Conservation (phyloP, 1,140 invertebrate species). For the Lasioglossum albipes region DNA sequence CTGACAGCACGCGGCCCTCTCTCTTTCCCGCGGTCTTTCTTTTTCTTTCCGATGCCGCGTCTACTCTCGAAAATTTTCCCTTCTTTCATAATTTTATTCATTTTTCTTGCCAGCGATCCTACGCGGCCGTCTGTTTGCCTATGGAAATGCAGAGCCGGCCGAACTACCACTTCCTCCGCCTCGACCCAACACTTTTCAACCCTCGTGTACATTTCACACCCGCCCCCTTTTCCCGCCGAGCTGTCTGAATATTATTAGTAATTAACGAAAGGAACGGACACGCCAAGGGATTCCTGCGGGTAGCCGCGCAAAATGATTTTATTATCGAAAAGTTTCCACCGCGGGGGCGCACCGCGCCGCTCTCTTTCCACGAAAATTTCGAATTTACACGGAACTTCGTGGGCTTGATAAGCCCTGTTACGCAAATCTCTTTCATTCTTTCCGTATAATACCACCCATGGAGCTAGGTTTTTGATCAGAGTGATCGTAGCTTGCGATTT, state of each 20-base stretch:
- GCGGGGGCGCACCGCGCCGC: background rate
- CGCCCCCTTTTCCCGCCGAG: background rate
- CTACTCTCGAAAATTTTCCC: constrained; percentile 52
- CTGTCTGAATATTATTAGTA: constrained; percentile 80
- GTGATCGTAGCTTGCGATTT: no score
- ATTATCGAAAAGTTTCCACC: constrained; percentile 26
- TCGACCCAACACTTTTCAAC: constrained; percentile 29
- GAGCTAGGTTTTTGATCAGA: no score
- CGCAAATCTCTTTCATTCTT: background rate
- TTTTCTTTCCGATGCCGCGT: constrained; percentile 38
- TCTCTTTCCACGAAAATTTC: background rate
- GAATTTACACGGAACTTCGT: constrained; percentile 1
- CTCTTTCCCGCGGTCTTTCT: constrained; percentile 23
- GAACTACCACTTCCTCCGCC: constrained; percentile 35
- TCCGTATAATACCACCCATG: no score
- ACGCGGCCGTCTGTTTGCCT: constrained; percentile 75
- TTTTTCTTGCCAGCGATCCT: constrained; percentile 77
- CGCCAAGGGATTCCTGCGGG: background rate
- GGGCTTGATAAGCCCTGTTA: background rate
- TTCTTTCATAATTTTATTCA: constrained; percentile 79
- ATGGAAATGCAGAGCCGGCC: constrained; percentile 75
- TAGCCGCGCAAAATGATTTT: constrained; percentile 32
- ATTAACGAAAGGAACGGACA: constrained; percentile 72
- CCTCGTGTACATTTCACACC: constrained; percentile 40
- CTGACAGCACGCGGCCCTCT: constrained; percentile 63